Base-by-base conservation (phyloP, 1,140 invertebrate genomes). In the Nephotettix cincticeps region DNA sequence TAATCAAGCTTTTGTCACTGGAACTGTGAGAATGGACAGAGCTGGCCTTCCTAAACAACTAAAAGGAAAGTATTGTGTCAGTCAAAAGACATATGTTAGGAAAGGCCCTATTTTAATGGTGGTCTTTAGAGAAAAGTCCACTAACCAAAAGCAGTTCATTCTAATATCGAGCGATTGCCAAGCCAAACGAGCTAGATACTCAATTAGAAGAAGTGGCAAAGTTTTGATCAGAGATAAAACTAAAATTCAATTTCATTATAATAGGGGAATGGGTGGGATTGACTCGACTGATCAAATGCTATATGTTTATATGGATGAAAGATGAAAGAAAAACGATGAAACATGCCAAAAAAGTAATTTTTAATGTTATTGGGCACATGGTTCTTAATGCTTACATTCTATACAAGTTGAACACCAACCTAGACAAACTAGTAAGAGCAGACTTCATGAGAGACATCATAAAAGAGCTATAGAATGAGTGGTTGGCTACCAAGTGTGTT, bases 31-130 rank as follows among this genome's bases (percentile, higher is more conserved):
- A 67, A 67, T 40, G 43, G 11, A 13, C 32, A 67, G 65, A 67
- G 27, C 21, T 40, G 65, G 36, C 21, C 32, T 67, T 21, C 65
- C 65, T 36, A 2, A 19, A 17, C 28, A 36, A 11, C 27, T 67
- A 19, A 23, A 40, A 11, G 65, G 65, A 67, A 36, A 67, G 19
- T 67, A 40, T 21, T 21, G 17, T 21, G 65, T 67, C 23, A n/a
- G 32, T 1, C 29, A 67, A 43, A 67, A 67, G 19, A 43, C 19
- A 23, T 67, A 67, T 67, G 65, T 67, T 3, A 32, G 65, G 28
- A 67, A 67, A 67, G 65, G 65, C 21, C 65, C 65, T n/a, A 67
- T 43, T 27, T 28, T 67, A 27, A 67, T 67, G 65, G 43, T 67
- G 65, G 65, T 36, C 11, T 67, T 30, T 36, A 51, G 65, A 67